Conservation (phyloP, 2,888 invertebrate genomes). For the Dexiosoma caninum region DNA sequence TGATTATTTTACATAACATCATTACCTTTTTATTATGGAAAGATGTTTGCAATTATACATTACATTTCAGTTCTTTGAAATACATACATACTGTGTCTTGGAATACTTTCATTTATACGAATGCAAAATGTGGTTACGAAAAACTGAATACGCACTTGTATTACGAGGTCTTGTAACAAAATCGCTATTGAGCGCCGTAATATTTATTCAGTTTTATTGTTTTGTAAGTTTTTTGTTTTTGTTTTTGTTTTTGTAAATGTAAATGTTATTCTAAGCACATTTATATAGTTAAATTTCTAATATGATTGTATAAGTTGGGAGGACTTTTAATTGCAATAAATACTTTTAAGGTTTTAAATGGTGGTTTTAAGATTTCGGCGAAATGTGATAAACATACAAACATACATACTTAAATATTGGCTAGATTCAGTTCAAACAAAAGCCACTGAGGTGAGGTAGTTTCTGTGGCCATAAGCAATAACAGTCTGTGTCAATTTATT, state of each 20-base stretch:
- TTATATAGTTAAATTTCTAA: neutral
- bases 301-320: neutral
- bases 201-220: neutral
- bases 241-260: neutral
- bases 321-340: neutral
- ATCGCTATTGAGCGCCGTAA: neutral
- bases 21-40: too few species aligned
- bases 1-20: too few species aligned
- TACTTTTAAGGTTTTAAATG: neutral
- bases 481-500: too few species aligned
- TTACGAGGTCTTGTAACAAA: neutral
- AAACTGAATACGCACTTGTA: neutral
- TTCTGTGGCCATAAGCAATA: too few species aligned
- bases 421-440: too few species aligned
- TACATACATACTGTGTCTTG: too few species aligned
- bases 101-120: too few species aligned
- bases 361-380: neutral
- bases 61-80: too few species aligned
- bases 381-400: neutral
- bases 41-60: too few species aligned
- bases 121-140: neutral
- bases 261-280: neutral
- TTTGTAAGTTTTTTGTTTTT: too few species aligned
- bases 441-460: too few species aligned
- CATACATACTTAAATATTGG: neutral